Evolutionary conservation across 2,797 vertebrate species (phyloP), one percentile per base, ranked within the genome.

Genomic region (Hirundo rustica): DNA sequence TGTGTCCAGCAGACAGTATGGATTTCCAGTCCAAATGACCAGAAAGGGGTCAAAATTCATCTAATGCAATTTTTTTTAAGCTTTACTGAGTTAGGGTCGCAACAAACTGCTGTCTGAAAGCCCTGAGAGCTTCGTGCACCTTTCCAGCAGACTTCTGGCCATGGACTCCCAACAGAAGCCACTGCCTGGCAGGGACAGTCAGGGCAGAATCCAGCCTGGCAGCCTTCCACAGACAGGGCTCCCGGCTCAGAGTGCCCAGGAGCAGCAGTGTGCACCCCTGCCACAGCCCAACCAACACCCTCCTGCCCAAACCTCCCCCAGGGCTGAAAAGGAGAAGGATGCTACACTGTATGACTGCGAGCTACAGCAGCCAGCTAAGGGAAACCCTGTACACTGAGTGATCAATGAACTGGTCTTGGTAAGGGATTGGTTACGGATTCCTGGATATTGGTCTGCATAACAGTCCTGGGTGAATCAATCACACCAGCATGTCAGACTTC

Each of bases 261-360:
- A 7, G 5, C 44, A 34, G 42, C n/a, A 5, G 21, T 0, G 1
- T 42, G 34, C 30, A 47, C 32, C 34, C n/a, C 61, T 44, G 30
- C 38, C 3, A 1, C 64, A 70, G 60, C 57, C 48, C 16, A 32
- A 26, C 1, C 9, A 80, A 40, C 34, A 68, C 36, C 50, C 53
- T 62, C n/a, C 2, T 1, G 26, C 26, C 27, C 10, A 51, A 65
- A 89, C 40, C 29, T 23, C 13, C 15, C 38, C 29, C 8, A 8
- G 22, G 25, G 36, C 27, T 79, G 58, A 42, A 42, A 48, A 3
- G 10, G 29, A 70, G 25, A 64, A 34, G 4, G 13, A 18, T 4
- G 4, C 47, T 30, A 7, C n/a, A 53, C n/a, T 16, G 0, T 32
- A 16, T 7, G 50, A 19, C 55, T 81, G 32, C 0, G 0, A 87